Evolutionary conservation across 2,888 invertebrate genomes (phyloP).

Genomic region (Schrankia costaestrigalis): DNA sequence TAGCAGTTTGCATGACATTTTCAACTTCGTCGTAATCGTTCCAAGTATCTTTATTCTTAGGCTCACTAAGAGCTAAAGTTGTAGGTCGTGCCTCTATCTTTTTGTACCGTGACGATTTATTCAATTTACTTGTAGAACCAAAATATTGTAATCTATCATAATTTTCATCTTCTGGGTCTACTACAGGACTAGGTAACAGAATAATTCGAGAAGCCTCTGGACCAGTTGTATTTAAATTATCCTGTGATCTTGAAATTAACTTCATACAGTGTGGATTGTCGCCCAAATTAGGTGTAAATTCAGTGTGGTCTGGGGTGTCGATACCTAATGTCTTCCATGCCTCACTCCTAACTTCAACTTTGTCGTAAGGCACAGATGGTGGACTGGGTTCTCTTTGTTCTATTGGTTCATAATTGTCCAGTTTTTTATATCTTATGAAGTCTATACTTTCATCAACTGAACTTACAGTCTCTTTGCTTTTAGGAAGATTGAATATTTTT

Average conservation of each 20-base stretch:
- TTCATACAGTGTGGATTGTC: constrained; percentile 74
- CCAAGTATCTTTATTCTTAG: constrained; percentile 78
- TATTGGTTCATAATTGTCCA: constrained; percentile 77
- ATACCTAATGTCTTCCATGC: constrained; percentile 91
- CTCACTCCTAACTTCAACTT: constrained; percentile 87
- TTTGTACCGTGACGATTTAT: constrained; percentile 84
- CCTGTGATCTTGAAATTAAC: constrained; percentile 75
- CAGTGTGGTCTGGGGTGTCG: constrained; percentile 86
- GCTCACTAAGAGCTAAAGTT: constrained; percentile 67
- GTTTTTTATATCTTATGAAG: constrained; percentile 76
- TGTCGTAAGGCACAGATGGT: constrained; percentile 83
- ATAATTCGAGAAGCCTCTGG: constrained; percentile 79
- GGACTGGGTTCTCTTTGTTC: constrained; percentile 70
- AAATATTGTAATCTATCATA: constrained; percentile 92
- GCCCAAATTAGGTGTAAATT: constrained; percentile 74
- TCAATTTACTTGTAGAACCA: constrained; percentile 86
- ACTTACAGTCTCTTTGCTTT: constrained; percentile 62
- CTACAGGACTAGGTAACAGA: constrained; percentile 70
- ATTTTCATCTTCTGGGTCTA: constrained; percentile 80
- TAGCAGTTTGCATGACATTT: constrained; percentile 84
- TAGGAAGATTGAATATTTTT: constrained; percentile 73
- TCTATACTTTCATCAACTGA: constrained; percentile 70
- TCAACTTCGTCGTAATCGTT: constrained; percentile 90
- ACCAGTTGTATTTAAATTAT: constrained; percentile 67
- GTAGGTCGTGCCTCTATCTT: constrained; percentile 84